phyloP scores from a whole-genome alignment of 2,113 vertebrate species.

The Thunnus maccoyii region DNA sequence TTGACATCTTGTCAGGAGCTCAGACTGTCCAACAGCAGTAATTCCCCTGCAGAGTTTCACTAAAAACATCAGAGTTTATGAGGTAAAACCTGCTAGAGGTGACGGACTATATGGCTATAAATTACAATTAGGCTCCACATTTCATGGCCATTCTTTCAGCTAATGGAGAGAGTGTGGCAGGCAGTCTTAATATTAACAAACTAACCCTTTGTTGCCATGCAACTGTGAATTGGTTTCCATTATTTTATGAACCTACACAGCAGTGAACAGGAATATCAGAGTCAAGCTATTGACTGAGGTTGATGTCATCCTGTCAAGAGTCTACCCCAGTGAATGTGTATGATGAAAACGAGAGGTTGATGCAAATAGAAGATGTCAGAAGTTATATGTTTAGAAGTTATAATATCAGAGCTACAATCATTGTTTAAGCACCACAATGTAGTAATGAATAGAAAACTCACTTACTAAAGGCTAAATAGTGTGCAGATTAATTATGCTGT shows the following conservation, averaged over 20 bases:
- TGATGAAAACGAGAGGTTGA: slow-evolving; percentile 1
- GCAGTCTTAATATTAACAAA: not conserved
- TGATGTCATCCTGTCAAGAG: not conserved
- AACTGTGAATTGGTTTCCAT: not conserved
- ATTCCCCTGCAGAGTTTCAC: too few species aligned
- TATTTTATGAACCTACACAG: too few species aligned
- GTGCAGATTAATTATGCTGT: not conserved
- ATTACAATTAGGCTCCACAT: not conserved
- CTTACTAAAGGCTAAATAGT: not conserved
- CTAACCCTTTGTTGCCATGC: not conserved
- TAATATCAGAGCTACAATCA: not conserved
- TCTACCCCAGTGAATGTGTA: not conserved
- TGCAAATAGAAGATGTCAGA: slow-evolving; percentile 3
- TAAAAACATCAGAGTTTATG: not conserved
- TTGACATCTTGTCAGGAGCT: not conserved
- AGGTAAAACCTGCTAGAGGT: not conserved
- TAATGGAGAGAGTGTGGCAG: not conserved
- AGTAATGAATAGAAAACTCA: not conserved
- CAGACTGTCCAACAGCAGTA: not conserved
- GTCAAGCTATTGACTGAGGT: too few species aligned
- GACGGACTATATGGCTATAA: not conserved
- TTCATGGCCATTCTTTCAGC: not conserved
- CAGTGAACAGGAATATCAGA: too few species aligned
- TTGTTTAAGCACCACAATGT: not conserved
- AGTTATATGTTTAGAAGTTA: too few species aligned